A percentile compares a stretch with the other conserved stretches of the same genome.
Evolutionary conservation across 2,113 vertebrate species (phyloP).

Genomic region (Sterrhoptilus dennistouni): DNA sequence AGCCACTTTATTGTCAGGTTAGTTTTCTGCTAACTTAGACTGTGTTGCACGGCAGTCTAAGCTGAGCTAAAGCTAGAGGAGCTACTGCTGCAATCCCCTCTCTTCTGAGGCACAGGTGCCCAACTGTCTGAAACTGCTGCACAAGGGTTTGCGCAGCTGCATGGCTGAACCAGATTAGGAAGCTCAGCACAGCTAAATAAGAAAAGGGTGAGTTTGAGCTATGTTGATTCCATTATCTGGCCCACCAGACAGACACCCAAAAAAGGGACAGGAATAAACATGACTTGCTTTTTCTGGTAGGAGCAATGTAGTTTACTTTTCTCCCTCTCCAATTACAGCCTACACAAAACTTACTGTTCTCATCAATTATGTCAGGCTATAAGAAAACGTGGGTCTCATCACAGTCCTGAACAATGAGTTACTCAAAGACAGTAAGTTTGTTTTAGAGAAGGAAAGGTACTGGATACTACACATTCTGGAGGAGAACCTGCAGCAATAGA

Average conservation of each 20-base stretch:
- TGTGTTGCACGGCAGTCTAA: not conserved
- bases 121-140: not conserved
- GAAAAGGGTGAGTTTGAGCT: not conserved
- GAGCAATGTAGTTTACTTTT: not conserved
- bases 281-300: not conserved
- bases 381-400: not conserved
- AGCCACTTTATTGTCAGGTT: not conserved
- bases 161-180: slow-evolving; percentile 1
- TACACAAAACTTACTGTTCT: not conserved
- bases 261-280: not conserved
- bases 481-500: not conserved
- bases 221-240: not conserved
- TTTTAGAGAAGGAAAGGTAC: not conserved
- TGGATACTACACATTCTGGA: not conserved
- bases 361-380: not conserved
- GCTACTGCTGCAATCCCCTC: not conserved
- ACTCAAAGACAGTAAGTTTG: not conserved
- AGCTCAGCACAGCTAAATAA: not conserved
- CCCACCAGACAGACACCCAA: not conserved
- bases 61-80: not conserved
- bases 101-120: not conserved
- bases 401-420: not conserved
- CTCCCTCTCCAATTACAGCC: not conserved
- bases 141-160: not conserved
- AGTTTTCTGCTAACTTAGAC: not conserved